A percentile compares a stretch with the other conserved stretches of the same genome.
phyloP scores from a whole-genome alignment of 1,140 invertebrate genomes.

The Teleogryllus occipitalis region DNA sequence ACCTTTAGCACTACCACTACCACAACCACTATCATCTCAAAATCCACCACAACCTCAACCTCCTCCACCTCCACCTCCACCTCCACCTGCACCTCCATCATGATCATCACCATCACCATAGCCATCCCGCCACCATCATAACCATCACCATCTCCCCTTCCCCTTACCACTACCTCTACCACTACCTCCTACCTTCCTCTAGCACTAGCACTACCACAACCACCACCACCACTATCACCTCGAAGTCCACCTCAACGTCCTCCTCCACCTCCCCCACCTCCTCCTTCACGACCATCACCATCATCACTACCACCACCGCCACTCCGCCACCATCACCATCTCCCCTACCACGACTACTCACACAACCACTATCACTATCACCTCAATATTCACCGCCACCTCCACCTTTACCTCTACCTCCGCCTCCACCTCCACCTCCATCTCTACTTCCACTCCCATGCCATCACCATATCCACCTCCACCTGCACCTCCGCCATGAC shows the following conservation, averaged over 20 bases:
- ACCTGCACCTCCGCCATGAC: too few relatives aligned
- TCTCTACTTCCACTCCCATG: too few relatives aligned
- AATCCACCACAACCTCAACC: neutral
- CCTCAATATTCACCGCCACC: too few relatives aligned
- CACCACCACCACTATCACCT: neutral
- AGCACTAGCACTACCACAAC: neutral
- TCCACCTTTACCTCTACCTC: too few relatives aligned
- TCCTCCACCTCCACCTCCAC: neutral
- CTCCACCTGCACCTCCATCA: neutral
- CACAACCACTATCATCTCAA: neutral
- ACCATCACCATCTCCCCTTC: neutral
- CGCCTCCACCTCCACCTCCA: too few relatives aligned
- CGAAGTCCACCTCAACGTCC: neutral
- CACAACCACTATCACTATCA: too few relatives aligned
- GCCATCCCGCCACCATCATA: neutral
- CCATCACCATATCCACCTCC: too few relatives aligned
- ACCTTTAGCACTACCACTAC: neutral
- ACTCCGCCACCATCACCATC: neutral
- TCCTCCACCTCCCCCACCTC: neutral
- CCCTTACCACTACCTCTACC: neutral
- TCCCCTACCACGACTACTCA: too few relatives aligned
- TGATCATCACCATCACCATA: neutral
- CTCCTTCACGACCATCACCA: neutral
- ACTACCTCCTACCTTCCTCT: neutral
- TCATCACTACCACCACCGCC: neutral